These are phyloP conservation scores for Chionis minor DNA, from an alignment of 2,113 vertebrate species.

Conservation along the genomic window DNA sequence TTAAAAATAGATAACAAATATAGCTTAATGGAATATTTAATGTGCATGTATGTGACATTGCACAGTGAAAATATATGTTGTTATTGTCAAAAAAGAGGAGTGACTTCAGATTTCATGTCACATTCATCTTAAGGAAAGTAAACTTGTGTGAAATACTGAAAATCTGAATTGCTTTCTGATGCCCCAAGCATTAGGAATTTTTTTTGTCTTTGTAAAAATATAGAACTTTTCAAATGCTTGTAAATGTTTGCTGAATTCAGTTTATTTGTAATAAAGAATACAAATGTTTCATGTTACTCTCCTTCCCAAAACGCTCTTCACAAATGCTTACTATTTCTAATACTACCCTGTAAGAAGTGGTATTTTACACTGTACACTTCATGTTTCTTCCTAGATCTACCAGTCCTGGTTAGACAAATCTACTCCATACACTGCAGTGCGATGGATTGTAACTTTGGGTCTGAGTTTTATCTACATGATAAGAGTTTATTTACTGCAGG, in stretches of 20 bases:
- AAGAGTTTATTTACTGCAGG: slow-evolving; percentile 98
- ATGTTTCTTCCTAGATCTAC: slow-evolving; percentile 81
- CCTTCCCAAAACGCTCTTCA: not conserved
- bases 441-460: slow-evolving; percentile 90
- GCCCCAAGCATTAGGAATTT: not conserved
- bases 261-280: not conserved
- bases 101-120: not conserved
- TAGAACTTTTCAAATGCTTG: not conserved
- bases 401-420: slow-evolving; percentile 99
- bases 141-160: not conserved
- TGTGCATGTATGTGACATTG: rapidly evolving
- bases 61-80: not conserved
- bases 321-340: not conserved
- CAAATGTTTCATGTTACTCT: not conserved
- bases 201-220: not conserved
- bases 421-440: slow-evolving; percentile 88
- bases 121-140: not conserved
- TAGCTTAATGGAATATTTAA: not conserved
- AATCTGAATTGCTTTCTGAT: not conserved
- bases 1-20: not conserved
- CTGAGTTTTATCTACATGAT: slow-evolving; percentile 95
- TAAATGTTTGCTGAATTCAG: not conserved
- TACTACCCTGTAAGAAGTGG: not conserved
- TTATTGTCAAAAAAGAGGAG: not conserved
- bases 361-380: not conserved